phyloP scores from a whole-genome alignment of 1,140 invertebrate genomes.

The Drosophila nasuta region DNA sequence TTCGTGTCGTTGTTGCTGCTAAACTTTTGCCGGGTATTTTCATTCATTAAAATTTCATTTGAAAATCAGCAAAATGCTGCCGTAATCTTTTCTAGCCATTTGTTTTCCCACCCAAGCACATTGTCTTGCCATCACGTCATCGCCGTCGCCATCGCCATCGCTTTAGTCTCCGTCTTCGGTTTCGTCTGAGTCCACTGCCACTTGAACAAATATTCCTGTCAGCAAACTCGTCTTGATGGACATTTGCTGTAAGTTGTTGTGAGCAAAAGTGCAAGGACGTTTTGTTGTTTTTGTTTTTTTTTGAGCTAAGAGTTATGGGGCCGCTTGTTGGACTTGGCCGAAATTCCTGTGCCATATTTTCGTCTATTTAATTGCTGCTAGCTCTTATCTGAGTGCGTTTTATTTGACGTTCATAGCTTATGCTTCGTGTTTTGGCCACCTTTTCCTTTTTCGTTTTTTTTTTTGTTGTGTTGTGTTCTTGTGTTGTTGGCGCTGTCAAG shows the following conservation, averaged over 20 bases:
- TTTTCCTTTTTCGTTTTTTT: constrained; percentile 24
- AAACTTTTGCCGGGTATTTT: constrained; percentile 39
- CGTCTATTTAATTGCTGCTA: constrained; percentile 52
- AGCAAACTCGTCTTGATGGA: constrained; percentile 34
- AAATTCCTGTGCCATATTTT: constrained; percentile 48
- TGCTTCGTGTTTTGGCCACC: constrained; percentile 64
- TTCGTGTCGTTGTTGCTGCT: constrained; percentile 23
- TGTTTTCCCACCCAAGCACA: constrained; percentile 58
- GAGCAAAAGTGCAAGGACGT: not conserved
- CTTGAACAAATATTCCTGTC: constrained; percentile 64
- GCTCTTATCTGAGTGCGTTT: constrained; percentile 63
- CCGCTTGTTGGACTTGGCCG: constrained; percentile 6
- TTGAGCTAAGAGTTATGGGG: constrained; percentile 2
- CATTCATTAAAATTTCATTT: constrained; percentile 82
- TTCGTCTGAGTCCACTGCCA: constrained; percentile 11
- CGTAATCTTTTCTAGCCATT: constrained; percentile 71
- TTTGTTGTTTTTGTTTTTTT: not conserved
- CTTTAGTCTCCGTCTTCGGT: not conserved
- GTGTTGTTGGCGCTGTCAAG: constrained; percentile 41
- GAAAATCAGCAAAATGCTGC: constrained; percentile 77
- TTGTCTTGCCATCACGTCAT: constrained; percentile 36
- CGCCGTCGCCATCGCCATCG: not conserved
- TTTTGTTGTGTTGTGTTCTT: constrained; percentile 3
- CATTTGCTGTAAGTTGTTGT: constrained; percentile 21
- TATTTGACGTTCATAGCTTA: constrained; percentile 81